Evolutionary conservation across 64 coral and sea anemone genomes (phyloP), one percentile per base, ranked within the genome.

Genomic region (Montipora sp.): DNA sequence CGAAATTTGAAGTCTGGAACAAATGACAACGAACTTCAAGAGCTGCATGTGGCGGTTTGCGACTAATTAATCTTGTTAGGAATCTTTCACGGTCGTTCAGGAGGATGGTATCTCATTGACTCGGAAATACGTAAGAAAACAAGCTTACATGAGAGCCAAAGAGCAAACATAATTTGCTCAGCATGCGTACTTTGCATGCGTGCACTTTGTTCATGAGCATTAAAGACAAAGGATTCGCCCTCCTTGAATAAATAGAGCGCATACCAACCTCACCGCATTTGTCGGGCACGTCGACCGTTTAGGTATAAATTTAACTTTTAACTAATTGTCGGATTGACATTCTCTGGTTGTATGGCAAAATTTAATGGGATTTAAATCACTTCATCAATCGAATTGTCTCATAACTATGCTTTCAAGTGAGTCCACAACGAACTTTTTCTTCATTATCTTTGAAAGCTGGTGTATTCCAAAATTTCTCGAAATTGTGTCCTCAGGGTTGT

Each of bases 221-320:
- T 78, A 22, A 4, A 84, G 65, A 84, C 82, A 84, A 84, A 84
- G 48, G 61, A 71, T 48, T 46, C 59, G 82, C 19, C 7, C 63
- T 84, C 15, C 3, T 84, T 23, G 47, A 84, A 72, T 22, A 84
- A 84, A 84, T 63, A 84, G 7, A 7, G 43, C 9, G 1, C 16
- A 15, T 45, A 71, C 13, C 45, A 78, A n/a, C 45, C 70, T 66
- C 59, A 84, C 18, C 63, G 18, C 82, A 84, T 46, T 70, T 84
- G 81, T 71, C 45, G 9, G 14, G 5, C 44, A 71, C 70, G 18
- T 84, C 61, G 48, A 12, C 50, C 7, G 82, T 44, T 71, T 9
- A 16, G 8, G 47, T 12, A 14, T 69, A 70, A 50, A 84, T 70
- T 47, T 51, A 84, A 70, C 61, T 57, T 57, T 6, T 1, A 71